These are phyloP conservation scores for Eulimnadia texana DNA, from an alignment of 1,140 invertebrate species.

Conservation along the genomic window DNA sequence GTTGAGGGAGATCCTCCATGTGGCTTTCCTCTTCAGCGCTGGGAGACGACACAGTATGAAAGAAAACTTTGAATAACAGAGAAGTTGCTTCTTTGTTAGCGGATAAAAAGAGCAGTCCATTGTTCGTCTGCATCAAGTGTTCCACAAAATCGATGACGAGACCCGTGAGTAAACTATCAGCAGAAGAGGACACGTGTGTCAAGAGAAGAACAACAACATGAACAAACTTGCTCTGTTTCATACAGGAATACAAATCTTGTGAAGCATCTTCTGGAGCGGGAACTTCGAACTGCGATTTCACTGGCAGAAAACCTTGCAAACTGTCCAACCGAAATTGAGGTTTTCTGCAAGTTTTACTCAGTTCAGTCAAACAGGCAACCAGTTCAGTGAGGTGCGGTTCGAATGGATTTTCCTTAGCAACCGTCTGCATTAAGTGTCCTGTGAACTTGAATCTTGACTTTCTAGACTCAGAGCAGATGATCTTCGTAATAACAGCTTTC, in stretches of 20 bases:
- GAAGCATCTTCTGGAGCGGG: conserved; percentile 36
- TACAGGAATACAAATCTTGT: conserved; percentile 42
- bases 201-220: conserved; percentile 44
- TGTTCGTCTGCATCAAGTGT: conserved; percentile 37
- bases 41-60: conserved; percentile 20
- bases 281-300: conserved; percentile 67
- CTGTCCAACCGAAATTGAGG: conserved; percentile 51
- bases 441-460: conserved; percentile 12
- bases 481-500: background rate
- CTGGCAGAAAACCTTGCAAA: conserved; percentile 69
- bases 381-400: conserved; percentile 1
- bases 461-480: conserved; percentile 2
- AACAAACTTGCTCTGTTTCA: conserved; percentile 42
- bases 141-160: conserved; percentile 44
- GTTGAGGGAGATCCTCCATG: conserved; percentile 13
- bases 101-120: conserved; percentile 46
- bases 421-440: conserved; percentile 3
- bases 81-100: conserved; percentile 38
- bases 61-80: conserved; percentile 29
- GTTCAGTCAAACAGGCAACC: conserved; percentile 39
- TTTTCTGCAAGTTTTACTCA: conserved; percentile 42
- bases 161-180: conserved; percentile 39
- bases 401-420: conserved; percentile 1
- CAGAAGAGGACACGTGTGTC: conserved; percentile 41
- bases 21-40: conserved; percentile 4